phyloP scores from a whole-genome alignment of 2,888 invertebrate species.

The Dicycla oo region DNA sequence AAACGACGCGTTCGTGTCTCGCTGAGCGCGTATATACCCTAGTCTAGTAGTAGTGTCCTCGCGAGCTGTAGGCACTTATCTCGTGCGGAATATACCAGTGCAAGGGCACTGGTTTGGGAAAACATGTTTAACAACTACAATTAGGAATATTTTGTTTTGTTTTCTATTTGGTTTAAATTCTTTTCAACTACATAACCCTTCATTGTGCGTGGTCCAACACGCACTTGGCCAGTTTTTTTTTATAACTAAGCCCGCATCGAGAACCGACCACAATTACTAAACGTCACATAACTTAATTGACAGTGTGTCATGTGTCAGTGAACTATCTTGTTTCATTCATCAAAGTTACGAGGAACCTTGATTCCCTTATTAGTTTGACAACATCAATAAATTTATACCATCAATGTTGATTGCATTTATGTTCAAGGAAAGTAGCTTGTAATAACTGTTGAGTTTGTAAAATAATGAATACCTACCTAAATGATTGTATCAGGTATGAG shows the following conservation, averaged over 20 bases:
- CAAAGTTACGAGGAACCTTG: slow-evolving; percentile 41
- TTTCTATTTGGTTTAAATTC: no score
- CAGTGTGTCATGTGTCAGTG: slow-evolving; percentile 55
- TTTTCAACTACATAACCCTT: no score
- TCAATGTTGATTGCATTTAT: slow-evolving; percentile 19
- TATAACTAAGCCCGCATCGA: slow-evolving; percentile 55
- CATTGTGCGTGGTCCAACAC: no score
- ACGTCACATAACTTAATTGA: slow-evolving; percentile 63
- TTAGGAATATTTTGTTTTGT: no score
- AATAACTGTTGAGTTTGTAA: slow-evolving; percentile 18
- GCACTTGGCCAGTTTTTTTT: no score
- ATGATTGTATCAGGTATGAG: slow-evolving; percentile 4
- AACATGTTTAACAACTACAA: no score
- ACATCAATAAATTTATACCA: slow-evolving; percentile 54
- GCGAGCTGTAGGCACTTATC: no score
- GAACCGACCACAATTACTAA: slow-evolving; percentile 47
- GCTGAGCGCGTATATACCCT: no score
- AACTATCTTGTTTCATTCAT: slow-evolving; percentile 56
- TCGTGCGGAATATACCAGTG: no score
- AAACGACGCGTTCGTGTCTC: no score
- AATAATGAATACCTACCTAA: background rate
- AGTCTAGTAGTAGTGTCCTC: no score
- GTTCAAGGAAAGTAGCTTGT: slow-evolving; percentile 5
- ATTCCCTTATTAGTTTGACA: slow-evolving; percentile 32
- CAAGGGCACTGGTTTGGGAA: no score